Evolutionary conservation across 2,797 vertebrate genomes (phyloP), one percentile per base, ranked within the genome.

Genomic region (Pteropus rufus): DNA sequence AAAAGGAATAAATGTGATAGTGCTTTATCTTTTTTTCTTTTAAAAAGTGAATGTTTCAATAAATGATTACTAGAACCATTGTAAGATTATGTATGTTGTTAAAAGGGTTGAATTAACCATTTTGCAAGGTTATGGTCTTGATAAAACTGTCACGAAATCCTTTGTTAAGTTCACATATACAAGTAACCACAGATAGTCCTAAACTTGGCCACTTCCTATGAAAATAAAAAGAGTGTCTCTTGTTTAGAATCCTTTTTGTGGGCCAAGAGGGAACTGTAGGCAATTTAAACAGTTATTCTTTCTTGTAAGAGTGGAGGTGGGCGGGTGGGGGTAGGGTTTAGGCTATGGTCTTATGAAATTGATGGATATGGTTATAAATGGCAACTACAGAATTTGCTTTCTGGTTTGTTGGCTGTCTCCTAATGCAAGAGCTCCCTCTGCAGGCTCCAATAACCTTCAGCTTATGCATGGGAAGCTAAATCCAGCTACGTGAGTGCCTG

Each of bases 341-440:
- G 15, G 4, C 16, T 58, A 2, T 26, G 34, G 8, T 21, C n/a
- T 67, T 75, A 34, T 2, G 60, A 62, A 75, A 69, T 52, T 56
- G 67, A 81, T 85, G 72, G 34, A 56, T 39, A 6, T 34, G 39
- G 44, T 65, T 41, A 31, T 19, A 56, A 91, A 82, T 44, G 84
- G 64, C 41, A 86, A 81, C 41, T 89, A 34, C 10, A 54, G 83
- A 82, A 77, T 84, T 46, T 39, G 64, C 62, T 89, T 8, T n/a
- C 72, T 7, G 39, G 26, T 72, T 52, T 91, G 54, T 65, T 93
- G 58, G 46, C 73, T 79, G 76, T 96, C 96, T 97, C 80, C 93
- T 96, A 49, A 96, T 96, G 89, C 65, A 29, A 97, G 97, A 72
- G 97, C 98, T 98, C 98, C 98, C 98, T 97, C 98, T 98, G 94